Evolutionary conservation across 2,797 vertebrate species (phyloP), one percentile per base, ranked within the genome.

Genomic region (Garrulus glandarius): DNA sequence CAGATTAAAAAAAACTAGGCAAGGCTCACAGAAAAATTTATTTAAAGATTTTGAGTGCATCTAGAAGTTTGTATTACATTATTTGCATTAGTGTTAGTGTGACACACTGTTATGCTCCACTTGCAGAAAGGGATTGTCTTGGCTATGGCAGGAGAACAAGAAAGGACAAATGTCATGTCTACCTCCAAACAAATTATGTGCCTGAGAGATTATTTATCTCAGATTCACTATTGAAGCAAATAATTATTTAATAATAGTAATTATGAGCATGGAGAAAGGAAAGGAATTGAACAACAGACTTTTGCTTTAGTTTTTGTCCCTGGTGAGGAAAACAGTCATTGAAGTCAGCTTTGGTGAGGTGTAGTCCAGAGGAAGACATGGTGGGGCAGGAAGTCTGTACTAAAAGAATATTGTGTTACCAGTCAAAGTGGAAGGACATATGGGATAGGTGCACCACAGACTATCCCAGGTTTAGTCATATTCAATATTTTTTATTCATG

Each of bases 401-500:
- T 11, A 34, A 39, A 30, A 71, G 18, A 52, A 47, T 57, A 55
- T 15, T 67, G 21, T 69, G 27, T 47, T 69, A 59, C 47, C 43
- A 83, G 41, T 69, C 52, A 52, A 41, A 85, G 61, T 23, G 36
- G 55, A 88, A 74, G 79, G 61, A 86, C 89, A 95, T 95, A 94
- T 76, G 65, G 76, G 19, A 72, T 88, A 93, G 79, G 82, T 93
- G 72, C 6, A 0, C 84, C 57, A 61, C 50, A 89, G 65, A 18
- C 43, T 78, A 32, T 84, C 37, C 43, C 72, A 95, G 65, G 84
- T 86, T 96, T 78, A 84, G 57, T 53, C 0, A 1, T 86, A 72
- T 83, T 92, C 61, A 64, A 9, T 92, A 90, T 88, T 94, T 87
- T 95, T 95, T 95, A 94, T 95, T 94, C 85, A 81, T 81, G 69